Base-by-base conservation (phyloP, 1,140 invertebrate genomes). In the Hormaphis cornu region DNA sequence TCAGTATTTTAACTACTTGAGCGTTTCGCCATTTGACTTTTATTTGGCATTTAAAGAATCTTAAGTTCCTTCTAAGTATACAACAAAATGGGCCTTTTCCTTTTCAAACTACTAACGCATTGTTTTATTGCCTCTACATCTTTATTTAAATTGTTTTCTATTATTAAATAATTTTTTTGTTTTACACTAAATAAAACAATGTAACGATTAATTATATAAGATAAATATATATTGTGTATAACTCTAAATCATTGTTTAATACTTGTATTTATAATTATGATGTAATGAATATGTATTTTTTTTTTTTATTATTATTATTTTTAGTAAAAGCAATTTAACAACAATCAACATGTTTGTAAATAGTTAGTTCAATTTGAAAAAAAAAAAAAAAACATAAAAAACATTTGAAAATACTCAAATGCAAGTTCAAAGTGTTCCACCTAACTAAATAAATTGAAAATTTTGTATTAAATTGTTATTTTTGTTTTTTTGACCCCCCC, bases 361-460 rank as follows among this genome's bases (percentile, higher is more conserved):
- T 66, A 66, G 42, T 66, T 66, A 66, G 61, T 66, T 48, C 61
- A 66, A 66, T 66, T 66, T n/a, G n/a, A n/a, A n/a, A n/a, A 66
- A 50, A 61, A 61, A 42, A 63, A 18, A 40, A 54, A 54, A 14
- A 40, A 58, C 1, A 33, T 33, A 6, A 33, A 33, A 6, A 33
- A n/a, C n/a, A n/a, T n/a, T n/a, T n/a, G 3, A 40, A 24, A 66
- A 50, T 30, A 46, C 61, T 46, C 20, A 66, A 66, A 50, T 50
- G 28, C 50, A 44, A 48, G 44, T 66, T 66, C 61, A 35, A 50
- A 66, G 44, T 61, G 58, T 61, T 61, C 44, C 40, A 46, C 46
- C 37, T 66, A 66, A 66, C 61, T 66, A 50, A 50, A 48, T 63
- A 66, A 66, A 66, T 12, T 50, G 30, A 66, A 66, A 66, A 48